A percentile compares a stretch with the other conserved stretches of the same genome.
Evolutionary conservation across 1,140 invertebrate species (phyloP).

Genomic region (Berghia stephanieae): DNA sequence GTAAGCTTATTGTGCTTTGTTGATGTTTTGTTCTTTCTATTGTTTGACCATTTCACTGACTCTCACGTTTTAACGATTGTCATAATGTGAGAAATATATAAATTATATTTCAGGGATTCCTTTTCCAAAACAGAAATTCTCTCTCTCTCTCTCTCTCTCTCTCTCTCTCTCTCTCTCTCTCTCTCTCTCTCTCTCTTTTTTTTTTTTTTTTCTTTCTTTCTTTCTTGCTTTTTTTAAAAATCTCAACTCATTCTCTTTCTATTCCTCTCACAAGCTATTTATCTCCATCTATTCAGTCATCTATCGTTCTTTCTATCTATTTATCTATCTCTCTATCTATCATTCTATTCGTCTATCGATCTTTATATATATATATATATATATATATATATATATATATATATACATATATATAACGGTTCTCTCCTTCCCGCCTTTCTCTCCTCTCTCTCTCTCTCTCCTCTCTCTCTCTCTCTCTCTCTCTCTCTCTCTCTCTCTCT

Average conservation of each 20-base stretch:
- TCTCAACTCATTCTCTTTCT: neutral
- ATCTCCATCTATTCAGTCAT: too few species aligned
- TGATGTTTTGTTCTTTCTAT: too few species aligned
- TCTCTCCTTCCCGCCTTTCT: neutral
- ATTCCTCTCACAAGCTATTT: neutral
- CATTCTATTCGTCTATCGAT: constrained; percentile 9
- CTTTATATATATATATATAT: constrained; percentile 14
- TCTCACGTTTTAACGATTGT: too few species aligned
- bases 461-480: neutral
- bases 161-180: neutral
- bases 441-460: neutral
- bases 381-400: constrained; percentile 6
- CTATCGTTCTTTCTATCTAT: too few species aligned
- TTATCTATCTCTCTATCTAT: neutral
- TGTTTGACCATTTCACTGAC: too few species aligned
- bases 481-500: neutral
- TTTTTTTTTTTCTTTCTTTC: neutral
- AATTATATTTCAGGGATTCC: neutral
- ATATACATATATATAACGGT: neutral
- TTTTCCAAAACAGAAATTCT: neutral
- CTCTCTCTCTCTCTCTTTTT: neutral
- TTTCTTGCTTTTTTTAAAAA: neutral
- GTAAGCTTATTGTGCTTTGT: too few species aligned
- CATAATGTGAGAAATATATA: neutral
- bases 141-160: constrained; percentile 10